phyloP scores from a whole-genome alignment of 1,140 invertebrate genomes.

The Gerris buenoi region DNA sequence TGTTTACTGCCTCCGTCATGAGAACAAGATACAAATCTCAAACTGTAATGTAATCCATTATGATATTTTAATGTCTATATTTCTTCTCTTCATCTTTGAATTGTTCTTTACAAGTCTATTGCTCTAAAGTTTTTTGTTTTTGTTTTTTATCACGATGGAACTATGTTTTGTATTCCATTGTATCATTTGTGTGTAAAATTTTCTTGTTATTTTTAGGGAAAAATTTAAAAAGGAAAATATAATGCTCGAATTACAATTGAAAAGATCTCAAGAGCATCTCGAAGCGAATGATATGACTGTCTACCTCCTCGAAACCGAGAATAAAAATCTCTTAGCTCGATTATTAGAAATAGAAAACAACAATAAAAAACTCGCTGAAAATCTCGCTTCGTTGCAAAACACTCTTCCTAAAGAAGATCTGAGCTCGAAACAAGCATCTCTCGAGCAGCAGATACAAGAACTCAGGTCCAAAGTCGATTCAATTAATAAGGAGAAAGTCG shows the following conservation, averaged over 20 bases:
- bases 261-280: neutral
- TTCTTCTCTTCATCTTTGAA: no score
- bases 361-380: neutral
- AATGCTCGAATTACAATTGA: neutral
- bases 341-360: neutral
- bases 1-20: no score
- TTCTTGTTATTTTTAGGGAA: neutral
- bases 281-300: neutral
- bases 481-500: neutral
- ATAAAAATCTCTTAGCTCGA: neutral
- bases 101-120: no score
- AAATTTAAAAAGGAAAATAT: neutral
- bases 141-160: no score
- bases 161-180: no score
- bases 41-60: no score
- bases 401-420: neutral
- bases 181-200: no score
- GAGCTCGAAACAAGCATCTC: neutral
- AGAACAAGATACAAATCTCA: no score
- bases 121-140: no score
- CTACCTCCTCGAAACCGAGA: neutral
- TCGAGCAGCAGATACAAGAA: neutral
- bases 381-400: neutral
- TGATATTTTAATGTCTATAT: no score
- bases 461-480: neutral